A percentile compares a stretch with the other conserved stretches of the same genome.
Conservation (phyloP, 2,113 vertebrate genomes). For the Platanista minor region DNA sequence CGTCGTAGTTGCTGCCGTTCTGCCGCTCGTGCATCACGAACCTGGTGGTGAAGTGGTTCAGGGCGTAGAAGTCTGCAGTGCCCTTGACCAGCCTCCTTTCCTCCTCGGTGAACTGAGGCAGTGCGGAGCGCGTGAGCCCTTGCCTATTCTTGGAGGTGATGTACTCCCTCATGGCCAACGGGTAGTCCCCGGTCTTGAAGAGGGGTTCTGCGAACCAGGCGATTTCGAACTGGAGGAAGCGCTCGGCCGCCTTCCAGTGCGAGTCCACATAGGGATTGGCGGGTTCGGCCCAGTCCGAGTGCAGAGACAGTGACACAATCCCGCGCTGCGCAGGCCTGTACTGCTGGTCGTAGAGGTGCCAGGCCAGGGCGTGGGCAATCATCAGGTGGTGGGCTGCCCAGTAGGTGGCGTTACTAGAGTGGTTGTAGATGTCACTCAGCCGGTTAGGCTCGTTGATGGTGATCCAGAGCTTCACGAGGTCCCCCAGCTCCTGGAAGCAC, state of each 20-base stretch:
- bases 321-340: slow-evolving; percentile 80
- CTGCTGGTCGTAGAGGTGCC: slow-evolving; percentile 85
- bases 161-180: slow-evolving; percentile 83
- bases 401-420: slow-evolving; percentile 81
- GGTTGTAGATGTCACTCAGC: slow-evolving; percentile 83
- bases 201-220: slow-evolving; percentile 93
- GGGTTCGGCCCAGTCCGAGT: slow-evolving; percentile 93
- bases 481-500: slow-evolving; percentile 90
- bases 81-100: slow-evolving; percentile 86
- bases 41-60: slow-evolving; percentile 96
- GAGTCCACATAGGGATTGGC: slow-evolving; percentile 89
- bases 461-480: slow-evolving; percentile 92
- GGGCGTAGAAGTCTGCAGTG: slow-evolving; percentile 88
- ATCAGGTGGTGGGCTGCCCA: slow-evolving; percentile 88
- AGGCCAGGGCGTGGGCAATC: slow-evolving; percentile 90
- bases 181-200: slow-evolving; percentile 87
- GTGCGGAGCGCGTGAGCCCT: slow-evolving; percentile 75
- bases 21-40: slow-evolving; percentile 83
- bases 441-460: slow-evolving; percentile 96
- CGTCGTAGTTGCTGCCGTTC: slow-evolving; percentile 74
- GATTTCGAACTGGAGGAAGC: slow-evolving; percentile 92
- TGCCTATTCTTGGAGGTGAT: slow-evolving; percentile 75
- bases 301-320: slow-evolving; percentile 89
- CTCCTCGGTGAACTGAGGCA: slow-evolving; percentile 84
- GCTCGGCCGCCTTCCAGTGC: slow-evolving; percentile 83